A percentile compares a stretch with the other conserved stretches of the same genome.
Evolutionary conservation across 2,797 vertebrate species (phyloP).

Genomic region (Muscicapa comitata): DNA sequence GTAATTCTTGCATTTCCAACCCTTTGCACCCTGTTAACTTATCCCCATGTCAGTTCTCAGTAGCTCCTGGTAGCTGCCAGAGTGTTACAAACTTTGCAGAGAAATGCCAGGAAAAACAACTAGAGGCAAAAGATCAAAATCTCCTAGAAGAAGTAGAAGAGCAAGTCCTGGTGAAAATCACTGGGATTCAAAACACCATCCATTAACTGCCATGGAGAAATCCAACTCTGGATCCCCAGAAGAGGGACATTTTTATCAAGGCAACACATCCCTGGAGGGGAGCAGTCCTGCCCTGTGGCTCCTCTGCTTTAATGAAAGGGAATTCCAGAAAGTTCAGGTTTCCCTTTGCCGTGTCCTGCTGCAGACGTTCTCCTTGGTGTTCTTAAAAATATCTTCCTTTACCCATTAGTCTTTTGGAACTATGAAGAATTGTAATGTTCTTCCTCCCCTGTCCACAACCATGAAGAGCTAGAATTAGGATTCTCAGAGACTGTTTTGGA

Average conservation of each 20-base stretch:
- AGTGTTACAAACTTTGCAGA: background rate
- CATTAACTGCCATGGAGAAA: background rate
- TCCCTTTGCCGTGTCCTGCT: background rate
- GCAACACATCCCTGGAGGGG: background rate
- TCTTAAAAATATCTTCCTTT: background rate
- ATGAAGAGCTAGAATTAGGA: background rate
- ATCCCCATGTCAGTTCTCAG: background rate
- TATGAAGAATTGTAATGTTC: background rate
- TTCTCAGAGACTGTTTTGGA: background rate
- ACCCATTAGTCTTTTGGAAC: background rate
- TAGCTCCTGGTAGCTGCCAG: background rate
- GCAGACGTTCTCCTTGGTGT: background rate
- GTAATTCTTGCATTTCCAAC: background rate
- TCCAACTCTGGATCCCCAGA: background rate
- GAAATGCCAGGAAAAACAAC: background rate
- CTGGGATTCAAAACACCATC: background rate
- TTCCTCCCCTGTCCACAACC: fast-evolving
- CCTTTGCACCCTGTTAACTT: background rate
- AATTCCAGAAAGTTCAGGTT: background rate
- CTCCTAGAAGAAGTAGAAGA: background rate
- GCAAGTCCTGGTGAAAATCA: background rate
- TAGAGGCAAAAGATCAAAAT: background rate
- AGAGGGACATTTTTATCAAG: background rate
- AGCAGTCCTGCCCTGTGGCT: background rate
- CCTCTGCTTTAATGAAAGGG: background rate